A percentile compares a stretch with the other conserved stretches of the same genome.
Evolutionary conservation across 2,888 invertebrate species (phyloP).

Genomic region (Ephialtes manifestator): DNA sequence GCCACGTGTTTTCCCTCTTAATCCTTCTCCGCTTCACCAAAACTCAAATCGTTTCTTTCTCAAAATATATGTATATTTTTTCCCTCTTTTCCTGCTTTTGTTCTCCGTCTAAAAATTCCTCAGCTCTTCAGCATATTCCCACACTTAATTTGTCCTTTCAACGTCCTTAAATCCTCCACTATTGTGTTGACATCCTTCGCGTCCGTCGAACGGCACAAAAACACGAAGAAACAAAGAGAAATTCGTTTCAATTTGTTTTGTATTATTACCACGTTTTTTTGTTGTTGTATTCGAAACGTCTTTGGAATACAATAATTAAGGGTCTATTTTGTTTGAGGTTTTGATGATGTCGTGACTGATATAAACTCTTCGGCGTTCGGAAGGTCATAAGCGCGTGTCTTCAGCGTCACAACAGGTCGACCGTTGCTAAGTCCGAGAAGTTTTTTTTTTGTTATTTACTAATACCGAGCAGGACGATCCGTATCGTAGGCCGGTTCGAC

Average conservation of each 20-base stretch:
- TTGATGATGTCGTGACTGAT: not conserved
- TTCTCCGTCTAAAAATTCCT: not conserved
- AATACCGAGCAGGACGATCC: conserved; percentile 6
- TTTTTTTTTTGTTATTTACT: not conserved
- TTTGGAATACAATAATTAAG: not conserved
- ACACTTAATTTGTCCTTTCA: not conserved
- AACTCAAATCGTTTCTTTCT: not conserved
- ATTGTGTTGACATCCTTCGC: not conserved
- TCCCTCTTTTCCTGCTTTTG: not conserved
- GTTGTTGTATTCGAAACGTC: not conserved
- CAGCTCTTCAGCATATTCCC: not conserved
- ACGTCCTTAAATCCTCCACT: not conserved
- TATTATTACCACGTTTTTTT: not conserved
- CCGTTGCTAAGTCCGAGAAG: not conserved
- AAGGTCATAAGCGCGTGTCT: not conserved
- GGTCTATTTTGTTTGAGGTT: not conserved
- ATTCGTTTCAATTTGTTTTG: too few species aligned
- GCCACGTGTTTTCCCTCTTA: conserved; percentile 13
- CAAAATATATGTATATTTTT: too few species aligned
- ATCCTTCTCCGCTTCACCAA: not conserved
- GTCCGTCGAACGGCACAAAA: not conserved
- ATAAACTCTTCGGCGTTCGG: too few species aligned
- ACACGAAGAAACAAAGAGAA: not conserved
- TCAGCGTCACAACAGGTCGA: conserved; percentile 5
- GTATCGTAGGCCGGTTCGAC: conserved; percentile 13